Evolutionary conservation across 2,888 invertebrate genomes (phyloP), one percentile per base, ranked within the genome.

Genomic region (Ochropleura plecta): DNA sequence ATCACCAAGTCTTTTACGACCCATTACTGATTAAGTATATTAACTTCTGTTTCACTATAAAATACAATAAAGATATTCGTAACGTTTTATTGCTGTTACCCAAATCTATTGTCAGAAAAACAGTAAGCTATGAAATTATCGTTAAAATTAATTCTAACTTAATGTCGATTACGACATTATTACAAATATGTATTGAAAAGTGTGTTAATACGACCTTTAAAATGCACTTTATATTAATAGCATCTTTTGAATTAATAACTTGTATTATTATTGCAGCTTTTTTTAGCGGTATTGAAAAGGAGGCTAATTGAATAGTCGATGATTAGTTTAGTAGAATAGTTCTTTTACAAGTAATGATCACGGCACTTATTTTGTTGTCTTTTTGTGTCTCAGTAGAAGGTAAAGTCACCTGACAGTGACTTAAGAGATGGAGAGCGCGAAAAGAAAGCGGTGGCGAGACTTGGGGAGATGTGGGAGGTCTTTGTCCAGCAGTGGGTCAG

Each of bases 191-290:
- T 60, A 76, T 80, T 51, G 53, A 75, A 74, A 76, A 70, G 73
- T 77, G 70, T 86, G 84, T 80, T 84, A 86, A 84, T 76, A 16
- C 20, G 63, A 49, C 49, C 66, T 75, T 73, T 66, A 69, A 73
- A 76, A 81, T 67, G 20, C 59, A 65, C 73, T 70, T 83, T 46
- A 73, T 49, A 67, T 55, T 70, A 57, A 73, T 82, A 51, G 44
- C 53, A 59, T 49, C 53, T 67, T 57, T 67, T 66, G 44, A 60
- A 72, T 82, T 66, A 71, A 62, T 73, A 65, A 70, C 20, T 49
- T 57, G 12, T 75, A 62, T 70, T 57, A 69, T 69, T 73, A 79
- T 79, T 53, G 68, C 44, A n/a, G 46, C 16, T 14, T 51, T 49
- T 78, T 66, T 65, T 20, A 12, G 44, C 42, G 20, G 6, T 74